A percentile compares a stretch with the other conserved stretches of the same genome.
Conservation (phyloP, 2,113 vertebrate genomes). For the Columbina picui region DNA sequence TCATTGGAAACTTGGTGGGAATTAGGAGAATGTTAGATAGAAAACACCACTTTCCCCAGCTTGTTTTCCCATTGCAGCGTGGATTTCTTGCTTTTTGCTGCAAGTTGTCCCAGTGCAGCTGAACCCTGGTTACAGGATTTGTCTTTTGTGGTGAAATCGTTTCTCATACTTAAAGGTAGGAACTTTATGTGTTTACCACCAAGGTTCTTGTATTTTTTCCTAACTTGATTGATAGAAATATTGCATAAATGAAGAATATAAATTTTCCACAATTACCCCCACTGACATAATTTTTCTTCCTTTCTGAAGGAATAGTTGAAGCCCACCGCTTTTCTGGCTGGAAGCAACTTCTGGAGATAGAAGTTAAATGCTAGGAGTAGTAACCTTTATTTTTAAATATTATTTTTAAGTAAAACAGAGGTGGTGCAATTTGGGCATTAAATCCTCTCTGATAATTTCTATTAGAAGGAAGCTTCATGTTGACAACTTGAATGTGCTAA, state of each 20-base stretch:
- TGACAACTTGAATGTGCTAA: background rate
- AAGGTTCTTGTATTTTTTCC: background rate
- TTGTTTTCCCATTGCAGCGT: background rate
- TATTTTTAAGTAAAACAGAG: background rate
- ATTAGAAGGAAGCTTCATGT: background rate
- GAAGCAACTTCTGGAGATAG: background rate
- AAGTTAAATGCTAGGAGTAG: background rate
- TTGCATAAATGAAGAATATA: background rate
- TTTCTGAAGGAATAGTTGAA: background rate
- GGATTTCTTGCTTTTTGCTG: background rate
- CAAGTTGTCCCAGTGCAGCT: background rate
- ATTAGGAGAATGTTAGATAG: background rate
- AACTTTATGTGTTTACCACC: background rate
- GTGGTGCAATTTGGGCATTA: background rate
- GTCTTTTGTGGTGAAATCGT: background rate
- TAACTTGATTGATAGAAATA: background rate
- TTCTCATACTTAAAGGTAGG: background rate
- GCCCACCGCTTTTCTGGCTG: background rate
- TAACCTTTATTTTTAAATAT: background rate
- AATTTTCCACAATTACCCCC: background rate
- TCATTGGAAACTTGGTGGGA: background rate
- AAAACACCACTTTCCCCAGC: background rate
- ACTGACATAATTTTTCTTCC: background rate
- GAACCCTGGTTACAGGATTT: background rate
- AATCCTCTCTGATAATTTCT: background rate